Conservation (phyloP, 2,888 invertebrate genomes). For the Amphimallon solstitiale region DNA sequence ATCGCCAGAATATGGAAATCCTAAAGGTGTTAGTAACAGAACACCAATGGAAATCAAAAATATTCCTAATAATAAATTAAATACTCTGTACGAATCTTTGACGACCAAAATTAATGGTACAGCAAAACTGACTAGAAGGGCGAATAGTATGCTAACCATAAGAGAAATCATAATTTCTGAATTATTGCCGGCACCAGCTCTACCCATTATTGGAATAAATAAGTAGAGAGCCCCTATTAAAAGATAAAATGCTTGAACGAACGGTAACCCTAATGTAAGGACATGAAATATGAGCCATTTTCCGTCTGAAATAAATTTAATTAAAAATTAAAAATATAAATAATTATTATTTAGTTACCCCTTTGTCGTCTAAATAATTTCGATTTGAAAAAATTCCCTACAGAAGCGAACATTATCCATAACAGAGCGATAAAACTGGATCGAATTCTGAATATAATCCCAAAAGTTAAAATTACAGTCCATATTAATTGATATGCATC, state of each 20-base stretch:
- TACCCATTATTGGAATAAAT: conserved; percentile 85
- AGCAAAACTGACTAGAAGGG: conserved; percentile 64
- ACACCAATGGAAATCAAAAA: conserved; percentile 67
- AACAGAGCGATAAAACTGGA: conserved; percentile 75
- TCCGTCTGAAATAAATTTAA: conserved; percentile 61
- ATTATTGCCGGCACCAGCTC: conserved; percentile 75
- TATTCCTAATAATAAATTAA: conserved; percentile 66
- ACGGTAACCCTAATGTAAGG: conserved; percentile 68
- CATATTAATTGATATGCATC: conserved; percentile 70
- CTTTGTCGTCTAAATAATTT: conserved; percentile 61
- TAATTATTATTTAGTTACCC: conserved; percentile 13
- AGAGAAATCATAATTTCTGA: conserved; percentile 75
- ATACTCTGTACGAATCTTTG: conserved; percentile 65
- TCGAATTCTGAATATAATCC: conserved; percentile 69
- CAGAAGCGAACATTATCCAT: conserved; percentile 71
- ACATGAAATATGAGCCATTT: conserved; percentile 69
- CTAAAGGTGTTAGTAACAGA: conserved; percentile 73
- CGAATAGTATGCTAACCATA: conserved; percentile 63
- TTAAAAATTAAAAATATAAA: background rate
- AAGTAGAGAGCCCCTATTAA: conserved; percentile 75
- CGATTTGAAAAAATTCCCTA: conserved; percentile 67
- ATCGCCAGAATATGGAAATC: conserved; percentile 79
- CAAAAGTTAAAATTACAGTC: conserved; percentile 66
- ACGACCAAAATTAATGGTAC: conserved; percentile 63
- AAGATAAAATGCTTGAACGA: conserved; percentile 76